These are phyloP conservation scores for Poecilia velifera DNA, from an alignment of 2,797 vertebrate species.

Conservation along the genomic window DNA sequence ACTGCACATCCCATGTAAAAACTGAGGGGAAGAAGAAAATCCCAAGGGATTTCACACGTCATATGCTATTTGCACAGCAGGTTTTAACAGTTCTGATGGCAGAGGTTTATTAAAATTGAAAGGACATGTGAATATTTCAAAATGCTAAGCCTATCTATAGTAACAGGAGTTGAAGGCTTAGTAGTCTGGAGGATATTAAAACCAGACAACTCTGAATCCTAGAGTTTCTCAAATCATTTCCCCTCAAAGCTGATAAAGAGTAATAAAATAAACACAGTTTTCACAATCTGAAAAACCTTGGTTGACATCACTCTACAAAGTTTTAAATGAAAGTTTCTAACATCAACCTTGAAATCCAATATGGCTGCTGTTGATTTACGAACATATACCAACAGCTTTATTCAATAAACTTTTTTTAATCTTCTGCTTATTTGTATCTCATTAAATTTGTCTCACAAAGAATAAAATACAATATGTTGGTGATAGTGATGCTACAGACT, in stretches of 20 bases:
- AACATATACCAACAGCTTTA: not conserved
- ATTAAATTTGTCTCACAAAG: not conserved
- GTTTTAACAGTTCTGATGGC: conserved; percentile 13
- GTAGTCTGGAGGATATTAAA: conserved; percentile 20
- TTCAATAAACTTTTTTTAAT: not conserved
- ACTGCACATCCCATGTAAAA: conserved; percentile 1
- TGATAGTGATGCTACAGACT: not conserved
- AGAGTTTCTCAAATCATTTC: conserved; percentile 19
- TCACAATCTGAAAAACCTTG: no score
- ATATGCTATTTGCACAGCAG: conserved; percentile 33
- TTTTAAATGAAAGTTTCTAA: not conserved
- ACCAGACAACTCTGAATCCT: conserved; percentile 3
- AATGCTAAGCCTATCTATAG: conserved; percentile 32
- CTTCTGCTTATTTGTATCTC: not conserved
- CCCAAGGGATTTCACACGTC: not conserved
- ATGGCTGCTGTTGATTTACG: not conserved
- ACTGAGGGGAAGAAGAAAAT: not conserved
- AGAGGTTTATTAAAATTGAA: conserved; percentile 45
- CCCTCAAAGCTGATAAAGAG: conserved; percentile 2
- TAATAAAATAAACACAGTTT: not conserved
- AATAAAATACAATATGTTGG: not conserved
- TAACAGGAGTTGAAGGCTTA: conserved; percentile 21
- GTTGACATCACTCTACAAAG: no score
- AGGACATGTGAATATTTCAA: conserved; percentile 43
- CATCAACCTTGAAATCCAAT: not conserved